phyloP scores from a whole-genome alignment of 2,797 vertebrate species.

The Gymnothorax javanicus region DNA sequence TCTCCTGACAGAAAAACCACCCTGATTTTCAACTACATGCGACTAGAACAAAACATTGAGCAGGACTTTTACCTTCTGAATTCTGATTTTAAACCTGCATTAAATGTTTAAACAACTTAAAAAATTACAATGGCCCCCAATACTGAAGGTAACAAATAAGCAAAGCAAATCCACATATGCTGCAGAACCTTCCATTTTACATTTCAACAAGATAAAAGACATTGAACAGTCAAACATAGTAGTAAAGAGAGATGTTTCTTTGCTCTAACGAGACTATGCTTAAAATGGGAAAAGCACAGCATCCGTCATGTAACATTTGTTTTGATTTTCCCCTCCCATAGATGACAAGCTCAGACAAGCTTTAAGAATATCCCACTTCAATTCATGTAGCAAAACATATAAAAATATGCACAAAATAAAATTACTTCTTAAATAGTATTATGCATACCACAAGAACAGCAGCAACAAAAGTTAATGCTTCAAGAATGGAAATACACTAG shows the following conservation, averaged over 20 bases:
- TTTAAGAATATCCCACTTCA: constrained; percentile 14
- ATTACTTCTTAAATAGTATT: constrained; percentile 22
- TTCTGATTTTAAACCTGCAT: too few species aligned
- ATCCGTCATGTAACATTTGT: neutral
- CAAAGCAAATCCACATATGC: constrained; percentile 22
- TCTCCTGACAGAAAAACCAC: too few species aligned
- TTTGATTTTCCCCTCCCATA: neutral
- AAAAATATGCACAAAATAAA: constrained; percentile 60
- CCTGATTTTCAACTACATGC: too few species aligned
- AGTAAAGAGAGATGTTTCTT: constrained; percentile 26
- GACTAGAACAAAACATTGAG: too few species aligned
- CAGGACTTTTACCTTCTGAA: too few species aligned
- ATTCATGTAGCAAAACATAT: constrained; percentile 38
- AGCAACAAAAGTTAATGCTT: constrained; percentile 48
- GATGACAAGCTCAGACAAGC: neutral
- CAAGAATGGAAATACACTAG: constrained; percentile 42
- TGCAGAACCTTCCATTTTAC: neutral
- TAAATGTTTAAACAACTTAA: neutral
- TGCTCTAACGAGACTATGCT: constrained; percentile 18
- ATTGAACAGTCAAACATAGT: constrained; percentile 32
- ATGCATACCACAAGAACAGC: constrained; percentile 31
- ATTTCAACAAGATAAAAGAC: constrained; percentile 15
- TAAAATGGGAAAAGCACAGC: neutral
- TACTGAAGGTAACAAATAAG: constrained; percentile 8
- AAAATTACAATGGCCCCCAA: constrained; percentile 28